These are phyloP conservation scores for Himalopsyche phryganea DNA, from an alignment of 1,140 invertebrate species.

Conservation along the genomic window DNA sequence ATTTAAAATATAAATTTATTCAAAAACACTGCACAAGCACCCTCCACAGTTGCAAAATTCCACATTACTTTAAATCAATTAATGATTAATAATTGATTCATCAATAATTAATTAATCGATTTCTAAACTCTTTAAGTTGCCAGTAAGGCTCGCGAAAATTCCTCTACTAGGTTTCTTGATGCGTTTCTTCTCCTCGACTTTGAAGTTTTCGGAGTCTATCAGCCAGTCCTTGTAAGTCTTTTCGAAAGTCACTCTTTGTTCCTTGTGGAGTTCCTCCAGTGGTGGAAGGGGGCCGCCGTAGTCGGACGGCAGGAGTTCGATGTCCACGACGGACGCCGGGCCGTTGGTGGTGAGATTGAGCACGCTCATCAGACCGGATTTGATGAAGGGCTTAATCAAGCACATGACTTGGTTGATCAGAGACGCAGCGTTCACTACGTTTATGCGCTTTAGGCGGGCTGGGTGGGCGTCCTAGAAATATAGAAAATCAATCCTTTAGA, in stretches of 20 bases:
- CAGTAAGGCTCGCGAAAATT: conserved; percentile 48
- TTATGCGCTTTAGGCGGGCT: conserved; percentile 56
- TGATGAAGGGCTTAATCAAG: conserved; percentile 56
- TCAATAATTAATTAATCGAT: conserved; percentile 49
- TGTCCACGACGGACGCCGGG: conserved; percentile 45
- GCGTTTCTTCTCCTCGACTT: conserved; percentile 50
- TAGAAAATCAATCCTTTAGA: too few species aligned
- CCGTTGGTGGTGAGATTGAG: conserved; percentile 53
- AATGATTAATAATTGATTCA: too few species aligned
- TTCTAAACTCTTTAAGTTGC: conserved; percentile 47
- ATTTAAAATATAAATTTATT: too few species aligned
- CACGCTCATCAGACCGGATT: conserved; percentile 54
- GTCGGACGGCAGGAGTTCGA: conserved; percentile 48
- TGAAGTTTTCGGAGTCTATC: conserved; percentile 48
- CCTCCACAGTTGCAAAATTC: too few species aligned
- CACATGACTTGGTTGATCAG: conserved; percentile 62
- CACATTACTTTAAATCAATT: too few species aligned
- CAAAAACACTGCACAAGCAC: too few species aligned
- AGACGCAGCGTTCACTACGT: conserved; percentile 57
- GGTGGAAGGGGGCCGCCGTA: conserved; percentile 47
- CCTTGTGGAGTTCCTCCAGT: conserved; percentile 47
- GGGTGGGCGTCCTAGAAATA: conserved; percentile 59
- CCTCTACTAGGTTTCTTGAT: conserved; percentile 50
- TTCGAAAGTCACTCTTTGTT: conserved; percentile 49
- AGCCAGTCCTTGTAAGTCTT: conserved; percentile 50